Evolutionary conservation across 2,888 invertebrate species (phyloP), one percentile per base, ranked within the genome.

Genomic region (Parochlus steinenii): DNA sequence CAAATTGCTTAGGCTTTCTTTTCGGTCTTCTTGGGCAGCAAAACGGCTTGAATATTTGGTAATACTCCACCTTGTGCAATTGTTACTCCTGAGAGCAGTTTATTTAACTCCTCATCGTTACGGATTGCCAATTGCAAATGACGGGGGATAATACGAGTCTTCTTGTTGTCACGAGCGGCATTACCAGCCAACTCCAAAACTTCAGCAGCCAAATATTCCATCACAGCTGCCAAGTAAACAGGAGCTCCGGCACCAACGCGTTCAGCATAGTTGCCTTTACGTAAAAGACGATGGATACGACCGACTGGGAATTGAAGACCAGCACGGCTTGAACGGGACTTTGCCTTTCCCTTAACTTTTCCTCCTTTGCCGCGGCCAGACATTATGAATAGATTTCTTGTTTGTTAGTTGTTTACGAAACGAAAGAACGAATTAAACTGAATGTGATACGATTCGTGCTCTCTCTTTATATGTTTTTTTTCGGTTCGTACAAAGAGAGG

Each of bases 31-130:
- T 28, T 28, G 15, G 28, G 28, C 16, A 28, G 17, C 15, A 28
- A 28, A 17, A 28, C 28, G 28, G 28, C 28, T 28, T 28, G 75
- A 44, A 83, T 82, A 49, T 77, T 76, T 1, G 85, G 83, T 49
- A 87, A 53, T 0, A 86, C 85, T 46, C 85, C 86, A 40, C 85
- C 85, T 56, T 85, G 77, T 16, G 81, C 74, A 50, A 86, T 83
- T 12, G 81, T 82, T 3, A 83, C 82, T 26, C 77, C 76, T 1
- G 71, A 66, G 5, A 86, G 55, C 33, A 86, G 61, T 52, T 72
- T 76, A 55, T 78, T 80, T 48, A 86, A 59, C 49, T 86, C 85
- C 46, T 82, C 80, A 52, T 86, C 85, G 53, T 81, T 82, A 11
- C 78, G 64, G 41, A 85, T 73, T 16, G 82, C 82, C 43, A 86